phyloP scores from a whole-genome alignment of 2,888 invertebrate genomes.

The Sepiola atlantica region DNA sequence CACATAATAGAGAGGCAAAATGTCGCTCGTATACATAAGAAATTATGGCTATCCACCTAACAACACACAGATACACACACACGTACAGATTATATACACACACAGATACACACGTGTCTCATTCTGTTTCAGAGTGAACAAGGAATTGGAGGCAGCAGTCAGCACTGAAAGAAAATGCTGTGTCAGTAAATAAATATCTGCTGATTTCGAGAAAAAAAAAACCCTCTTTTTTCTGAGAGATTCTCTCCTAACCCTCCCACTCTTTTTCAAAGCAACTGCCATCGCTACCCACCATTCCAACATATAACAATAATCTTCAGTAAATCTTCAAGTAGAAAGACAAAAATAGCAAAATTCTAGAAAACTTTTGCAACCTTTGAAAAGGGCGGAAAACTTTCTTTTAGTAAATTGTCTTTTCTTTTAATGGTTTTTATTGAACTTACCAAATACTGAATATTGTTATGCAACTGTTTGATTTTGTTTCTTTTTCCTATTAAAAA shows the following conservation, averaged over 20 bases:
- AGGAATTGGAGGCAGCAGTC: background rate
- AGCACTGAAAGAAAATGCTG: background rate
- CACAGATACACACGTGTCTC: background rate
- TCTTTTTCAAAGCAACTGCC: background rate
- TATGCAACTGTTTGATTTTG: too few relatives aligned
- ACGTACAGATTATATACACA: background rate
- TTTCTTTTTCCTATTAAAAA: background rate
- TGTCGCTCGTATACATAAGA: background rate
- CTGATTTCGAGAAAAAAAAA: background rate
- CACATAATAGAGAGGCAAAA: background rate
- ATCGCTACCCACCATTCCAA: background rate
- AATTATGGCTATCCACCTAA: background rate
- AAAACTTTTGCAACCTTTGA: background rate
- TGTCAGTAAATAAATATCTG: constrained; percentile 32
- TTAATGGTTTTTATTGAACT: background rate
- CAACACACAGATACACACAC: too few relatives aligned
- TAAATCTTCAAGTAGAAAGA: background rate
- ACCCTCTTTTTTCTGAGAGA: background rate
- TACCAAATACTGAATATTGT: background rate
- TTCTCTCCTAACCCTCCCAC: background rate
- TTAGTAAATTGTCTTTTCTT: background rate
- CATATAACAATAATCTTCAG: background rate
- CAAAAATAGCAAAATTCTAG: background rate
- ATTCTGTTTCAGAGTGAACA: background rate
- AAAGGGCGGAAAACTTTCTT: background rate